These are phyloP conservation scores for Camponotus pennsylvanicus DNA, from an alignment of 1,140 invertebrate species.

Conservation along the genomic window DNA sequence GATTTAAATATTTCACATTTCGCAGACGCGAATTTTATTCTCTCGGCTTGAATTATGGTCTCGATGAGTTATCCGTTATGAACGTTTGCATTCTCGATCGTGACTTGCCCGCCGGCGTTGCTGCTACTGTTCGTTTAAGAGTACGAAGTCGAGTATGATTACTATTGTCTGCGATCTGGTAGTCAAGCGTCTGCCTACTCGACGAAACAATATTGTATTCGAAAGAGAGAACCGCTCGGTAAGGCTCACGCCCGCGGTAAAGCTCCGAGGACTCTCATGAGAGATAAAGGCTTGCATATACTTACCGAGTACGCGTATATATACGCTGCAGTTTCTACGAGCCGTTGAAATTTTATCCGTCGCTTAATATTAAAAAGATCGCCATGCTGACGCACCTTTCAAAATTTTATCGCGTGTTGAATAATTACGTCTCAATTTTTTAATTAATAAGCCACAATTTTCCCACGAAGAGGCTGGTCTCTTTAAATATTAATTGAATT, in stretches of 20 bases:
- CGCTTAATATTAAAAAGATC: conserved; percentile 79
- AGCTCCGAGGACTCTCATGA: conserved; percentile 78
- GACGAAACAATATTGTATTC: conserved; percentile 79
- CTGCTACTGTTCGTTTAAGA: conserved; percentile 63
- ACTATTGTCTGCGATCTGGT: conserved; percentile 78
- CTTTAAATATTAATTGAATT: background rate
- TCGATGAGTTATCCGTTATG: background rate
- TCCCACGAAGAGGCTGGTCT: background rate
- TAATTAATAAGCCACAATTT: background rate
- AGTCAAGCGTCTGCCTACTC: conserved; percentile 75
- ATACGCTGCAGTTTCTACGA: conserved; percentile 65
- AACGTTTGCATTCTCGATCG: conserved; percentile 28
- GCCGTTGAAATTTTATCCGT: conserved; percentile 77
- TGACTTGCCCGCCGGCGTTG: conserved; percentile 59
- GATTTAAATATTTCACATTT: conserved; percentile 33
- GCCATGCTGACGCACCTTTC: conserved; percentile 18
- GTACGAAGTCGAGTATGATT: conserved; percentile 76
- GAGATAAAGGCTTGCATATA: conserved; percentile 82
- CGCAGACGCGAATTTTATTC: background rate
- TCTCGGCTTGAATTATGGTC: background rate
- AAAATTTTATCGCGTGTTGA: background rate
- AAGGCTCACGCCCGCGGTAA: conserved; percentile 82
- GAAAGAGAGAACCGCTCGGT: conserved; percentile 78
- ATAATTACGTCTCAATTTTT: background rate
- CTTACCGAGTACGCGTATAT: conserved; percentile 79